Conservation (phyloP, 1,140 invertebrate species). For the Ostrea edulis region DNA sequence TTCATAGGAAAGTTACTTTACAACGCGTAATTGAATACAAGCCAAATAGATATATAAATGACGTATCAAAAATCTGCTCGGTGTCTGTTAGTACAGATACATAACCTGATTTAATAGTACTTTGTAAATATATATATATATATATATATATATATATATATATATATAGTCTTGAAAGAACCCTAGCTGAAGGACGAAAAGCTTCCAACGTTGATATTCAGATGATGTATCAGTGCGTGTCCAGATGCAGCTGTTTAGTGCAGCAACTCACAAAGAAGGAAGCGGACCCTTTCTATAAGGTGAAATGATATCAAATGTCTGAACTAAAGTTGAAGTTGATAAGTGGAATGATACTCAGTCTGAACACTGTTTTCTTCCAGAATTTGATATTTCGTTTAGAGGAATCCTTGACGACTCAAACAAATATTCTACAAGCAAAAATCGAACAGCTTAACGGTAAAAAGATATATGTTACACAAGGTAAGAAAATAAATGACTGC, state of each 20-base stretch:
- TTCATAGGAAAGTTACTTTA: background rate
- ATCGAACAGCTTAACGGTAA: constrained; percentile 64
- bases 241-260: constrained; percentile 65
- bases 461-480: background rate
- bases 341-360: background rate
- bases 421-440: constrained; percentile 64
- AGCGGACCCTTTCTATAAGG: constrained; percentile 50
- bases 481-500: background rate
- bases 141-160: background rate
- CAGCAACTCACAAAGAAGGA: constrained; percentile 58
- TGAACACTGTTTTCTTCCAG: constrained; percentile 49
- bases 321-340: background rate
- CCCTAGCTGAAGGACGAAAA: constrained; percentile 70
- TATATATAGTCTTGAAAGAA: constrained; percentile 63
- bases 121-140: background rate
- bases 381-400: constrained; percentile 55
- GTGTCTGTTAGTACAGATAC: background rate
- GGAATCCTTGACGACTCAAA: constrained; percentile 61
- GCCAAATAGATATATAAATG: background rate
- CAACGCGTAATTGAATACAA: background rate
- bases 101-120: background rate
- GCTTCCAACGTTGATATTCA: constrained; percentile 71
- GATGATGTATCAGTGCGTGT: constrained; percentile 67
- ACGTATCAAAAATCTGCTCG: background rate
- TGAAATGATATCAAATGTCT: constrained; percentile 22